Percentiles rank a stretch among this genome's conserved stretches.
phyloP scores from a whole-genome alignment of 2,797 vertebrate genomes.

The Crenuchus spilurus region DNA sequence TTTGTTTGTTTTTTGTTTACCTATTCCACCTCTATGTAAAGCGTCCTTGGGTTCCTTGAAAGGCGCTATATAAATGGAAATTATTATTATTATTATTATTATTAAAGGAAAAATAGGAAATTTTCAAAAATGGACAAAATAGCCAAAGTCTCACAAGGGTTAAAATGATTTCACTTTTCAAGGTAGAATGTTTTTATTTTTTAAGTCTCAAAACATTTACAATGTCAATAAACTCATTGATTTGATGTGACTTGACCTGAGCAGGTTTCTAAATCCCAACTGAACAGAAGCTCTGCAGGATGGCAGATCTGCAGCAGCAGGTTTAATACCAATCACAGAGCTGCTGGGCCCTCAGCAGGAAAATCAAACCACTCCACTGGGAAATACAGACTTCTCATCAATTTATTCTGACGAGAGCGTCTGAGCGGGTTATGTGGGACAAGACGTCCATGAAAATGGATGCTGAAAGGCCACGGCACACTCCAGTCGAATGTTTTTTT shows the following conservation, averaged over 20 bases:
- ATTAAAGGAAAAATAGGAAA: too few relatives aligned
- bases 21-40: too few relatives aligned
- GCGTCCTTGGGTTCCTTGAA: too few relatives aligned
- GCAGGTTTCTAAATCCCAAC: not conserved
- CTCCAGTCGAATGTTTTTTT: too few relatives aligned
- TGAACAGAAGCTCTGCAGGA: not conserved
- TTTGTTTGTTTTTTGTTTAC: too few relatives aligned
- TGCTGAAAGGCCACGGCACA: not conserved
- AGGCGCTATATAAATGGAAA: too few relatives aligned
- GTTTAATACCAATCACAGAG: not conserved
- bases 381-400: not conserved
- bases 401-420: not conserved
- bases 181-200: too few relatives aligned
- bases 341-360: not conserved
- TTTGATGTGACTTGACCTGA: not conserved
- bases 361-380: not conserved
- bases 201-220: too few relatives aligned
- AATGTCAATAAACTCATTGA: not conserved
- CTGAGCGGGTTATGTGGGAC: not conserved
- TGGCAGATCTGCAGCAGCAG: not conserved
- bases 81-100: too few relatives aligned
- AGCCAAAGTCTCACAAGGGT: too few relatives aligned
- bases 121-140: too few relatives aligned
- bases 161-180: too few relatives aligned
- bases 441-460: not conserved